These are phyloP conservation scores for Aleiodes sp. DNA, from an alignment of 1,140 invertebrate genomes.

Conservation along the genomic window DNA sequence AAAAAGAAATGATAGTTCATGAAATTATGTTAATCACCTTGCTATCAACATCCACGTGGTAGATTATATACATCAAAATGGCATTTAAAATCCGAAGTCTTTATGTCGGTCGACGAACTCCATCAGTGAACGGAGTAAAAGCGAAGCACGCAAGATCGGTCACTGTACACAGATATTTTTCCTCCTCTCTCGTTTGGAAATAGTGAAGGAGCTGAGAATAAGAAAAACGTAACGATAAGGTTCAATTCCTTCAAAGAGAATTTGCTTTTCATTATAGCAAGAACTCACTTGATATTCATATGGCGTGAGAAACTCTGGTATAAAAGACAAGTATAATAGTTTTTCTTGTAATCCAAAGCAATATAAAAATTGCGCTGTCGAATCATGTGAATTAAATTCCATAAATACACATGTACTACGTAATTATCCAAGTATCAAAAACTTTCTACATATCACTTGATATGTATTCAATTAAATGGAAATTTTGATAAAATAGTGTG, in stretches of 20 bases:
- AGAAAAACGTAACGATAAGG: neutral
- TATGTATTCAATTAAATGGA: slow-evolving; percentile 1
- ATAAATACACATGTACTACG: neutral
- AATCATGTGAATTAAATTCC: neutral
- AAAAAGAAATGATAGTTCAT: neutral
- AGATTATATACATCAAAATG: slow-evolving; percentile 13
- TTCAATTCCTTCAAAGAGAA: neutral
- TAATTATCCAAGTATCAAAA: neutral
- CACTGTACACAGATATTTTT: too few species aligned
- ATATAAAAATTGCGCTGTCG: neutral
- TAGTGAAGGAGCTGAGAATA: too few species aligned
- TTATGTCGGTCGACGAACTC: slow-evolving; percentile 26
- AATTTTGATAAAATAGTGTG: neutral
- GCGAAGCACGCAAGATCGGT: slow-evolving; percentile 23
- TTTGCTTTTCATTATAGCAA: neutral
- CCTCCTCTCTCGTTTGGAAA: too few species aligned
- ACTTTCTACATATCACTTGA: neutral
- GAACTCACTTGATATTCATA: slow-evolving; percentile 1
- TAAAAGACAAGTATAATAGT: neutral
- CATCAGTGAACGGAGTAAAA: slow-evolving; percentile 14
- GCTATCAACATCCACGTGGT: slow-evolving; percentile 5
- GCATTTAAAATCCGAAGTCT: neutral
- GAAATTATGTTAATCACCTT: neutral
- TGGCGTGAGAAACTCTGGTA: neutral
- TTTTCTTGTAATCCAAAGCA: neutral